Evolutionary conservation across 2,113 vertebrate genomes (phyloP), one percentile per base, ranked within the genome.

Genomic region (Microtus ochrogaster): DNA sequence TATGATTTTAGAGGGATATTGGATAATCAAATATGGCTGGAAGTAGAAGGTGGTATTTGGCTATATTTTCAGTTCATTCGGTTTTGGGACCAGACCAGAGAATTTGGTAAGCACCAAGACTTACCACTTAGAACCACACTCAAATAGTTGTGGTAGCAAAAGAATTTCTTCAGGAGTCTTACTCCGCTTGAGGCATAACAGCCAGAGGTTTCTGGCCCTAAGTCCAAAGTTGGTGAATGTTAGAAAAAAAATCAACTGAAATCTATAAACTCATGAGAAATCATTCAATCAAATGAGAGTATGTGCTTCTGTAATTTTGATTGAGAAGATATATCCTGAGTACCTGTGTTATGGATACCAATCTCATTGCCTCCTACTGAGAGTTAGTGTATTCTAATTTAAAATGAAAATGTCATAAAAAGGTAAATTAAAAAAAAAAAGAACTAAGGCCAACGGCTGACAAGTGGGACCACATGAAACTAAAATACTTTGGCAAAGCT

Each of bases 91-190:
- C 77, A 97, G 92, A 96, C 92, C 88, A 94, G 82, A 97, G 94
- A 97, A 97, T 97, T 86, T 97, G 96, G 91, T 92, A 97, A 89
- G 52, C 85, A 74, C 10, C 88, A 36, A 84, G 76, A 87, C 78
- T 96, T 16, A 76, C 83, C 63, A 87, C 92, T 97, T 94, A 97
- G 78, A 91, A 95, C 92, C 47, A 0, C 65, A 88, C 92, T 92
- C 76, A 95, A 96, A 97, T 97, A 96, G 91, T 96, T 97, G 96
- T 95, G 94, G 96, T 93, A 58, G 73, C 88, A 91, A 94, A 98
- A 94, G 78, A 90, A 95, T 97, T 97, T 98, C 94, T 95, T 83
- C 47, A 91, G 91, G 90, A 98, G 66, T 86, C 95, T 94, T 95
- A 95, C 73, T 96, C 77, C 28, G 96, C 89, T 97, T 94, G 82